Percentiles rank a stretch among this genome's conserved stretches.
Conservation (phyloP, 2,113 vertebrate species). For the Pelodiscus sinensis region DNA sequence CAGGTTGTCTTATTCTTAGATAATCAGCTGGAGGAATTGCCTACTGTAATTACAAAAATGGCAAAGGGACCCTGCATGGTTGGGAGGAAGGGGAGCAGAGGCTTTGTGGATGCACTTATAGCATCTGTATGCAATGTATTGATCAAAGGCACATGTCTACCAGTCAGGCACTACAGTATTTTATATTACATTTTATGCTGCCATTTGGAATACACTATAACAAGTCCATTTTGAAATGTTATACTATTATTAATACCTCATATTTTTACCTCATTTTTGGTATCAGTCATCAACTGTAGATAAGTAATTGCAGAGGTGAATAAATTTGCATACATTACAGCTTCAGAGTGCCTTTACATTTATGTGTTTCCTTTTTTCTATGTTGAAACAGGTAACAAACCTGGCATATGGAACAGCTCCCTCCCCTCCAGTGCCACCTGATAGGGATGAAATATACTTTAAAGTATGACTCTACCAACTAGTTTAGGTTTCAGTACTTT, state of each 20-base stretch:
- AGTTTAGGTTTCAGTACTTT: not conserved
- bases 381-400: not conserved
- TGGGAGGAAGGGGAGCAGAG: not conserved
- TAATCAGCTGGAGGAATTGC: slow-evolving; percentile 1
- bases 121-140: slow-evolving; percentile 41
- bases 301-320: slow-evolving; percentile 78
- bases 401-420: not conserved
- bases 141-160: slow-evolving; percentile 49
- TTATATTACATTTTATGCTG: slow-evolving; percentile 71
- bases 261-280: slow-evolving; percentile 83
- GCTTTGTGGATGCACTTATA: slow-evolving; percentile 16
- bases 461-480: not conserved
- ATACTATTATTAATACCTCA: slow-evolving; percentile 83
- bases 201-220: slow-evolving; percentile 74
- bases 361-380: not conserved
- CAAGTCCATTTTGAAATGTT: slow-evolving; percentile 78
- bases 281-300: slow-evolving; percentile 81
- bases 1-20: slow-evolving; percentile 11
- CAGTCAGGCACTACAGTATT: slow-evolving; percentile 70
- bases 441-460: not conserved
- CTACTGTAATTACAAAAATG: not conserved
- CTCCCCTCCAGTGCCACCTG: not conserved
- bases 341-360: not conserved
- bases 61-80: not conserved
- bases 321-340: slow-evolving; percentile 77